Evolutionary conservation across 2,888 invertebrate species (phyloP).

Genomic region (Hirtodrosophila duncani): DNA sequence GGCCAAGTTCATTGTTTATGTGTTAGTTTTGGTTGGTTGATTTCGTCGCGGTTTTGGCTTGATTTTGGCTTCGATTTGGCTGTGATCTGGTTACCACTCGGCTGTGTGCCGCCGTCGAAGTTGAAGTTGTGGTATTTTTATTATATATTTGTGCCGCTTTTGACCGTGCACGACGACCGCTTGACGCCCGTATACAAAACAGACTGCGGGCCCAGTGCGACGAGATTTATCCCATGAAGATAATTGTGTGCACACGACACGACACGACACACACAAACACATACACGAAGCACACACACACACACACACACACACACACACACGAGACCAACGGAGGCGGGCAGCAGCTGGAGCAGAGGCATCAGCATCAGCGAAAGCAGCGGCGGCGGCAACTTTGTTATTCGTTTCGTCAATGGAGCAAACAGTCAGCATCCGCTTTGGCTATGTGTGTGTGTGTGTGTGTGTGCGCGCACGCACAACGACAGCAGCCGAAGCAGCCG

Average conservation of each 20-base stretch:
- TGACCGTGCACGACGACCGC: conserved; percentile 75
- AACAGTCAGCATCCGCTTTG: conserved; percentile 56
- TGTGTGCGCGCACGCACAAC: conserved; percentile 22
- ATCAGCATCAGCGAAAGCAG: not conserved
- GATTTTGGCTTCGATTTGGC: no score
- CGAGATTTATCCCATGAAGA: conserved; percentile 75
- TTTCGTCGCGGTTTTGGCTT: not conserved
- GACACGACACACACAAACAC: conserved; percentile 1
- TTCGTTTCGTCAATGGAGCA: conserved; percentile 42
- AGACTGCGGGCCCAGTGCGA: conserved; percentile 75
- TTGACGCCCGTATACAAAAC: conserved; percentile 78
- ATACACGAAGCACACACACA: conserved; percentile 9
- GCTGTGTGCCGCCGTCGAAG: not conserved
- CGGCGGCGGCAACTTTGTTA: conserved; percentile 40
- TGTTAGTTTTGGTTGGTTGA: conserved; percentile 1
- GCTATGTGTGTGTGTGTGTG: conserved; percentile 1
- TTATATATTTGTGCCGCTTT: conserved; percentile 13
- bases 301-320: not conserved
- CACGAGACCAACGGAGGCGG: conserved; percentile 1
- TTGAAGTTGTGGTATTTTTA: not conserved
- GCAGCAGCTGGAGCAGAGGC: not conserved
- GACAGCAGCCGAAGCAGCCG: conserved; percentile 1
- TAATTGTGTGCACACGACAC: conserved; percentile 35
- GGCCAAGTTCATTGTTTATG: conserved; percentile 2
- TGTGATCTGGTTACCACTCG: no score